A percentile compares a stretch with the other conserved stretches of the same genome.
Evolutionary conservation across 2,888 invertebrate species (phyloP).

Genomic region (Sthenelais limicola): DNA sequence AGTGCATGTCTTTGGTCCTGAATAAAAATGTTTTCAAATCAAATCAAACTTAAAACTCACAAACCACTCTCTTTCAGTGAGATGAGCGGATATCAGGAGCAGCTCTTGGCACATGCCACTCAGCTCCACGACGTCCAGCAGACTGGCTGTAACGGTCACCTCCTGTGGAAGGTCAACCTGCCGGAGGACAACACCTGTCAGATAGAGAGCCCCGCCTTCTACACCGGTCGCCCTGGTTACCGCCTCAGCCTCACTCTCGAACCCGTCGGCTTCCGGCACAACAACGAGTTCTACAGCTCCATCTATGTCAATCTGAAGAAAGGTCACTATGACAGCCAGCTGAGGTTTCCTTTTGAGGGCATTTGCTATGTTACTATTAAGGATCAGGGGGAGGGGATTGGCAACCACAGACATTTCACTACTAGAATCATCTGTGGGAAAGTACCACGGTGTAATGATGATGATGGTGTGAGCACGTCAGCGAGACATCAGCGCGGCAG

Average conservation of each 20-base stretch:
- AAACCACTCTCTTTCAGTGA: background rate
- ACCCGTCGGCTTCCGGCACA: conserved; percentile 52
- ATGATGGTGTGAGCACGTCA: background rate
- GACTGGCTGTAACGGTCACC: conserved; percentile 10
- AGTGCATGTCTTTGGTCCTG: too few species aligned
- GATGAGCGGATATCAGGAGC: background rate
- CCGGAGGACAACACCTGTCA: conserved; percentile 32
- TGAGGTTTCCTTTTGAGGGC: conserved; percentile 55
- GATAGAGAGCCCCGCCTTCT: conserved; percentile 54
- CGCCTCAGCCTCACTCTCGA: conserved; percentile 55
- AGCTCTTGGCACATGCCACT: background rate
- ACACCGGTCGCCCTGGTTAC: conserved; percentile 60
- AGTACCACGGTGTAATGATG: conserved; percentile 15
- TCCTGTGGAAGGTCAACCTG: conserved; percentile 39
- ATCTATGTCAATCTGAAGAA: conserved; percentile 54
- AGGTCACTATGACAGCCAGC: conserved; percentile 57
- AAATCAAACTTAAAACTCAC: background rate
- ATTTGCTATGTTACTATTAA: conserved; percentile 13
- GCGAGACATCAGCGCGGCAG: conserved; percentile 10
- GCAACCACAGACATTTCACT: background rate
- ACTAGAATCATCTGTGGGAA: conserved; percentile 4
- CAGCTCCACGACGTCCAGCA: conserved; percentile 12
- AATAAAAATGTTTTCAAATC: too few species aligned
- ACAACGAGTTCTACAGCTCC: conserved; percentile 48
- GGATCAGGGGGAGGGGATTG: conserved; percentile 10